These are phyloP conservation scores for Tineola bisselliella DNA, from an alignment of 2,888 invertebrate species.

Conservation along the genomic window DNA sequence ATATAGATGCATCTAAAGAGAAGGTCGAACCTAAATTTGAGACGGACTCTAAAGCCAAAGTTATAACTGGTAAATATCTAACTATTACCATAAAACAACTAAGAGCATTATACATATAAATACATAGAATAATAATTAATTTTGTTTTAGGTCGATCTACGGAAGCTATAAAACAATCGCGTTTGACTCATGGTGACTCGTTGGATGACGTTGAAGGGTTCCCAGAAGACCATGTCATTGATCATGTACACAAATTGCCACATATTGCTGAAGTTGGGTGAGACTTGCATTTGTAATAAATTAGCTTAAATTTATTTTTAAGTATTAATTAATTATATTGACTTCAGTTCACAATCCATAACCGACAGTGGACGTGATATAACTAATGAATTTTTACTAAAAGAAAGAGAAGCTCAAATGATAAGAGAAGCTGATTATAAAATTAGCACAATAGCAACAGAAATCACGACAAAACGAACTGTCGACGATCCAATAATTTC, in stretches of 20 bases:
- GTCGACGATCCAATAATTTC: conserved; percentile 21
- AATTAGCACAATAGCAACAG: conserved; percentile 17
- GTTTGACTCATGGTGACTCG: conserved; percentile 56
- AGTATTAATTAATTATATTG: background rate
- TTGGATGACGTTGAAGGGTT: conserved; percentile 65
- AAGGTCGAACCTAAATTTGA: conserved; percentile 38
- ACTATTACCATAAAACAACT: too few species aligned
- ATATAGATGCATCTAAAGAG: conserved; percentile 43
- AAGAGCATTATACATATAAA: background rate
- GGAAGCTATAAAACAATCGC: conserved; percentile 31
- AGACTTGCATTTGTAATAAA: conserved; percentile 14
- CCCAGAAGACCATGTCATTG: conserved; percentile 56
- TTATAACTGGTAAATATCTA: background rate
- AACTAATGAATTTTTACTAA: conserved; percentile 39
- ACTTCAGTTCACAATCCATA: conserved; percentile 27
- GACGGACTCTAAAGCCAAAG: conserved; percentile 26
- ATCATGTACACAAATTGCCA: conserved; percentile 55
- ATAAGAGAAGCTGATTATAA: conserved; percentile 33
- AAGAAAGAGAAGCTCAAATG: conserved; percentile 47
- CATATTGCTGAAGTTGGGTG: conserved; percentile 61
- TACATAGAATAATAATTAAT: background rate
- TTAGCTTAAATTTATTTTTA: background rate
- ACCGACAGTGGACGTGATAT: conserved; percentile 33
- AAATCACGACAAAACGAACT: conserved; percentile 14
- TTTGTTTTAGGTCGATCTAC: background rate